Evolutionary conservation across 2,888 invertebrate genomes (phyloP).

Genomic region (Masnerella sp.): DNA sequence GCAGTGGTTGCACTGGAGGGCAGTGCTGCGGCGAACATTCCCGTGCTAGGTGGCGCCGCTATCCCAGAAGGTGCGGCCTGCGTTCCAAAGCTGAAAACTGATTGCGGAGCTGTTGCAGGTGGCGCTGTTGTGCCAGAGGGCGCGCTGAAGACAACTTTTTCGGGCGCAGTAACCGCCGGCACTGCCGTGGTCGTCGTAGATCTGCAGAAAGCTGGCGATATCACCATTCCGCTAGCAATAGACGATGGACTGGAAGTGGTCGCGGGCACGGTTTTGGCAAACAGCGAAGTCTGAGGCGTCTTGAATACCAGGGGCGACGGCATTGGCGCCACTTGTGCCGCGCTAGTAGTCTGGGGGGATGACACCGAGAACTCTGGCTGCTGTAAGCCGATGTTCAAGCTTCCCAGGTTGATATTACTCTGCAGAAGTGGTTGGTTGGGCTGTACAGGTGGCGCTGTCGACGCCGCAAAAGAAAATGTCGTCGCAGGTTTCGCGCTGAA

Average conservation of each 20-base stretch:
- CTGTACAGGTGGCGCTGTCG: constrained; percentile 1
- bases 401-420: constrained; percentile 59
- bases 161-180: too few species aligned
- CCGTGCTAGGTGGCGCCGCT: too few species aligned
- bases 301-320: constrained; percentile 50
- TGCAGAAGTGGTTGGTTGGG: constrained; percentile 53
- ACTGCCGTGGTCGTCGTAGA: constrained; percentile 32
- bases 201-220: constrained; percentile 49
- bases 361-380: constrained; percentile 47
- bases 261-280: constrained; percentile 42
- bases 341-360: constrained; percentile 11
- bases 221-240: constrained; percentile 54
- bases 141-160: too few species aligned
- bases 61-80: too few species aligned
- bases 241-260: constrained; percentile 56
- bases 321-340: constrained; percentile 31
- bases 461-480: constrained; percentile 14
- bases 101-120: constrained; percentile 37
- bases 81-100: too few species aligned
- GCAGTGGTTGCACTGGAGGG: not conserved
- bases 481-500: constrained; percentile 25
- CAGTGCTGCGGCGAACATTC: too few species aligned
- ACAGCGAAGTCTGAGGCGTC: constrained; percentile 52
- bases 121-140: constrained; percentile 49
- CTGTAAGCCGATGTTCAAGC: constrained; percentile 59